A percentile compares a stretch with the other conserved stretches of the same genome.
Conservation (phyloP, 1,140 invertebrate species). For the Pseudomyrmex sp. region DNA sequence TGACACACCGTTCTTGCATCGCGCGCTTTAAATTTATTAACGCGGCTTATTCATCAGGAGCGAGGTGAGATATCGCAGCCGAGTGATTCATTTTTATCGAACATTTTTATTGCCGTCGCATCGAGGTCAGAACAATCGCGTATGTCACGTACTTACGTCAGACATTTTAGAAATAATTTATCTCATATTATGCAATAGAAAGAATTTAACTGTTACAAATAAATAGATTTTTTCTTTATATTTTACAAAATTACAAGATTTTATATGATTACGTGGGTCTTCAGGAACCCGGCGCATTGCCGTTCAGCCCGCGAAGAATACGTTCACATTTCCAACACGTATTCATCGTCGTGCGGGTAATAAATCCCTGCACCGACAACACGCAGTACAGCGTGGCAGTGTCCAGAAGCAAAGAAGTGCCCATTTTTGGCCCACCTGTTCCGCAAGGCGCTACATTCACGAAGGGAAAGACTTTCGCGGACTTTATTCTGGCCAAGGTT, state of each 20-base stretch:
- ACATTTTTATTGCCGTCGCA: conserved; percentile 14
- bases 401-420: conserved; percentile 97
- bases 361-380: conserved; percentile 96
- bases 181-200: not conserved
- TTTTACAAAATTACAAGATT: not conserved
- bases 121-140: not conserved
- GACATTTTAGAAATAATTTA: not conserved
- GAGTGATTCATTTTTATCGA: conserved; percentile 11
- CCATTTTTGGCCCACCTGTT: conserved; percentile 97
- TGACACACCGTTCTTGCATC: conserved; percentile 4
- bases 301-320: conserved; percentile 97
- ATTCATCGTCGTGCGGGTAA: conserved; percentile 96
- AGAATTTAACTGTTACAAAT: not conserved
- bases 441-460: conserved; percentile 93
- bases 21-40: conserved; percentile 28
- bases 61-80: not conserved
- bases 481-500: conserved; percentile 97
- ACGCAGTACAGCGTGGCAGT: conserved; percentile 96
- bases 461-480: conserved; percentile 95
- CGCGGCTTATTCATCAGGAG: not conserved
- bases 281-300: conserved; percentile 94
- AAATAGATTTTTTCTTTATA: not conserved
- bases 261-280: not conserved
- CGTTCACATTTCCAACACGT: conserved; percentile 99
- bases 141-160: not conserved